Conservation (phyloP, 30 jellyfish, hydroid and myxozoan genomes). For the Catostylus mosaicus region DNA sequence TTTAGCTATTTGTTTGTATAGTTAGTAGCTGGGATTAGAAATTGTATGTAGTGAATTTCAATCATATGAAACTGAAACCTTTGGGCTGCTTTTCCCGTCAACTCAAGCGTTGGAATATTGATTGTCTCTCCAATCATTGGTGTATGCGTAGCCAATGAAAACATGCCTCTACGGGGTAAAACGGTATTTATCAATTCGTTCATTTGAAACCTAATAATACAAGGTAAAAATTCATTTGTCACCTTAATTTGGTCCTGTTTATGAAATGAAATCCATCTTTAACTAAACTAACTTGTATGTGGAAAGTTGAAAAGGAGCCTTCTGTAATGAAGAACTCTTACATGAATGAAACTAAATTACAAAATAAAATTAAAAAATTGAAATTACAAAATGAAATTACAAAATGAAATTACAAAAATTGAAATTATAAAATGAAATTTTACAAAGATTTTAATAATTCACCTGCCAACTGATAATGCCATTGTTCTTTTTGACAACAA, state of each 20-base stretch:
- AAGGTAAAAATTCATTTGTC: background rate
- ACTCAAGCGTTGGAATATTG: constrained; percentile 82
- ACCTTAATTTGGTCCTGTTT: background rate
- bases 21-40: too few relatives aligned
- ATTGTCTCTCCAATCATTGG: constrained; percentile 87
- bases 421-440: background rate
- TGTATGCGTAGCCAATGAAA: constrained; percentile 73
- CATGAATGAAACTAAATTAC: background rate
- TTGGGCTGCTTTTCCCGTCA: constrained; percentile 83
- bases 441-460: too few relatives aligned
- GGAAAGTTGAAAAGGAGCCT: constrained; percentile 6
- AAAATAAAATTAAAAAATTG: background rate
- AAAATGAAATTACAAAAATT: background rate
- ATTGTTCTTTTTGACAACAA: constrained; percentile 84
- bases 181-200: background rate
- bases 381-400: background rate
- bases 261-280: background rate
- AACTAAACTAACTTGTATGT: background rate
- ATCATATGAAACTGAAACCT: too few relatives aligned
- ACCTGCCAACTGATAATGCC: constrained; percentile 98
- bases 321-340: background rate
- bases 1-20: too few relatives aligned
- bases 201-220: background rate
- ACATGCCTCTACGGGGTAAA: constrained; percentile 79
- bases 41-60: too few relatives aligned